Evolutionary conservation across 2,797 vertebrate genomes (phyloP).

Genomic region (Oreochromis mossambicus): DNA sequence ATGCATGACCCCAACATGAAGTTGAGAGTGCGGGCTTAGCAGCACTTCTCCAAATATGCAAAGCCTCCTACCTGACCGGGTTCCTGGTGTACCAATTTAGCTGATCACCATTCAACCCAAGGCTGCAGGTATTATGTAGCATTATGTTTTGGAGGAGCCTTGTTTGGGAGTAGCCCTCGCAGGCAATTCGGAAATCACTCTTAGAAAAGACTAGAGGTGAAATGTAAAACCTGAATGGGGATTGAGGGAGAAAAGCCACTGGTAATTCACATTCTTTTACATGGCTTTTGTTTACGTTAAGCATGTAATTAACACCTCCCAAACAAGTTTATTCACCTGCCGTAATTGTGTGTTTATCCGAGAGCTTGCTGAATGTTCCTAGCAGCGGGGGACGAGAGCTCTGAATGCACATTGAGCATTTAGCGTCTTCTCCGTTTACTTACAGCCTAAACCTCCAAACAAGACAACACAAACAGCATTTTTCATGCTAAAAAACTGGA

Average conservation of each 20-base stretch:
- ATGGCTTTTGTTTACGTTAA: constrained; percentile 83
- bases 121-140: constrained; percentile 61
- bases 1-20: constrained; percentile 32
- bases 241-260: constrained; percentile 53
- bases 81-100: constrained; percentile 53
- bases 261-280: constrained; percentile 82
- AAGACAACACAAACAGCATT: constrained; percentile 55
- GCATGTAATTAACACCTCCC: constrained; percentile 83
- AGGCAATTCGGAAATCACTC: constrained; percentile 74
- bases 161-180: constrained; percentile 58
- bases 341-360: constrained; percentile 84
- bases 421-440: constrained; percentile 75
- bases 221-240: constrained; percentile 78
- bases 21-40: constrained; percentile 60
- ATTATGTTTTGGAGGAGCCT: constrained; percentile 52
- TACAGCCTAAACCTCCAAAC: constrained; percentile 61
- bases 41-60: constrained; percentile 56
- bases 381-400: constrained; percentile 74
- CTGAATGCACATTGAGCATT: constrained; percentile 72
- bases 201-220: constrained; percentile 62
- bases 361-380: constrained; percentile 72
- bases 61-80: constrained; percentile 58
- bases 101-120: constrained; percentile 54
- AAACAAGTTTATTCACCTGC: constrained; percentile 85
- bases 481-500: neutral